These are phyloP conservation scores for Forbesichthys agassizii DNA, from an alignment of 2,113 vertebrate genomes.

Conservation along the genomic window DNA sequence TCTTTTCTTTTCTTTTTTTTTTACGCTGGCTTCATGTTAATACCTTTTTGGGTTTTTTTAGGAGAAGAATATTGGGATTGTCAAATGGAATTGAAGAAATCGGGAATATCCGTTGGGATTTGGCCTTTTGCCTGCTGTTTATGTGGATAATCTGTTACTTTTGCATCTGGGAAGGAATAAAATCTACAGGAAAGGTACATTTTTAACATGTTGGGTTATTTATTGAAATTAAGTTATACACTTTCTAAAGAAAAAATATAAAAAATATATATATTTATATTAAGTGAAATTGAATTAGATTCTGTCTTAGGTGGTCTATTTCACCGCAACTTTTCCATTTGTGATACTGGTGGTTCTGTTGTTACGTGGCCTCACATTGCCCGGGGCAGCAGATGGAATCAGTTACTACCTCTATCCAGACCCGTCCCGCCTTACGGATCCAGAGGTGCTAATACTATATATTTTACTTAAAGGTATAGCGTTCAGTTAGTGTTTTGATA, in stretches of 20 bases:
- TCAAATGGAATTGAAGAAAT: constrained; percentile 86
- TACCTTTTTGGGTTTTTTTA: constrained; percentile 46
- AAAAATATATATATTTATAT: background rate
- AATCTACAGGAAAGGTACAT: constrained; percentile 81
- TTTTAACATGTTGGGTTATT: background rate
- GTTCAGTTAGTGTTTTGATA: no score
- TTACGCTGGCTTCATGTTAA: background rate
- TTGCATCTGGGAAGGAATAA: constrained; percentile 86
- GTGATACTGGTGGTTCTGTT: constrained; percentile 88
- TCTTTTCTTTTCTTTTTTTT: background rate
- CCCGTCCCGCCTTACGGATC: constrained; percentile 84
- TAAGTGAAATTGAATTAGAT: background rate
- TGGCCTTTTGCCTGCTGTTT: constrained; percentile 80
- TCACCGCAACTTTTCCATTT: constrained; percentile 94
- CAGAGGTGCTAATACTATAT: constrained; percentile 76
- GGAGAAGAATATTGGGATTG: constrained; percentile 86
- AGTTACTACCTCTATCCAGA: constrained; percentile 93
- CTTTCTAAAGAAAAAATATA: background rate
- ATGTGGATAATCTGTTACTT: constrained; percentile 84
- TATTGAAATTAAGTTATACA: background rate
- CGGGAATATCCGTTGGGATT: constrained; percentile 81
- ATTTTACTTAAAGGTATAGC: background rate
- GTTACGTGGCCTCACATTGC: constrained; percentile 86
- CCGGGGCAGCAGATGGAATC: constrained; percentile 87
- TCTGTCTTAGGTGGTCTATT: constrained; percentile 88